These are phyloP conservation scores for Xylocopa sonorina DNA, from an alignment of 1,140 invertebrate species.

Conservation along the genomic window DNA sequence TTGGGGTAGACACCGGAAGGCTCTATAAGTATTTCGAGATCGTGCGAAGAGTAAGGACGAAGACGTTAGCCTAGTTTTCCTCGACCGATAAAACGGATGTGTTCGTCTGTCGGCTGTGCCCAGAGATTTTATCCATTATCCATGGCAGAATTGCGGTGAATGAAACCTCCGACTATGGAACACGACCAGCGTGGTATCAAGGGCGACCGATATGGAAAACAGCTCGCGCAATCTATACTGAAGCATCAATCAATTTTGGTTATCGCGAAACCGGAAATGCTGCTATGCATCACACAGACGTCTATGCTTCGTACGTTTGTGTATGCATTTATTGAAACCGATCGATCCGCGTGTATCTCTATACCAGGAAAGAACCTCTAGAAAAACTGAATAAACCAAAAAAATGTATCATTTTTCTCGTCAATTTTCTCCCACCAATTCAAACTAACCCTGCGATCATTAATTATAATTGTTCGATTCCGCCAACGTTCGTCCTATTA, in stretches of 20 bases:
- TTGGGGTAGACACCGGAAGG: not conserved
- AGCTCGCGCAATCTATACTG: no score
- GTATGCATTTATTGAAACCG: not conserved
- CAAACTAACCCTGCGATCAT: not conserved
- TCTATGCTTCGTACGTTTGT: not conserved
- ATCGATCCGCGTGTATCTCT: not conserved
- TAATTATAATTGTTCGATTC: constrained; percentile 38
- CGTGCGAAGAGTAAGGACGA: no score
- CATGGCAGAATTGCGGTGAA: not conserved
- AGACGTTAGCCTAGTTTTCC: constrained; percentile 8
- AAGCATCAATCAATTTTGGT: constrained; percentile 24
- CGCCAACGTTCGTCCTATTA: constrained; percentile 31
- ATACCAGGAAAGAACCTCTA: not conserved
- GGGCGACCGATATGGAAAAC: not conserved
- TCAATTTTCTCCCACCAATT: no score
- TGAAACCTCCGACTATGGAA: constrained; percentile 3
- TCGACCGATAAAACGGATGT: not conserved
- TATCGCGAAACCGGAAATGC: constrained; percentile 14
- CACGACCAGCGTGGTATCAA: constrained; percentile 2
- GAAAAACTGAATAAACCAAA: not conserved
- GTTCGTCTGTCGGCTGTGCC: not conserved
- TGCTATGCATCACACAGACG: not conserved
- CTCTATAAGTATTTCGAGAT: no score
- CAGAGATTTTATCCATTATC: constrained; percentile 13
- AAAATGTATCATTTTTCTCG: not conserved